These are phyloP conservation scores for Phoenicopterus ruber DNA, from an alignment of 2,113 vertebrate genomes.

Conservation along the genomic window DNA sequence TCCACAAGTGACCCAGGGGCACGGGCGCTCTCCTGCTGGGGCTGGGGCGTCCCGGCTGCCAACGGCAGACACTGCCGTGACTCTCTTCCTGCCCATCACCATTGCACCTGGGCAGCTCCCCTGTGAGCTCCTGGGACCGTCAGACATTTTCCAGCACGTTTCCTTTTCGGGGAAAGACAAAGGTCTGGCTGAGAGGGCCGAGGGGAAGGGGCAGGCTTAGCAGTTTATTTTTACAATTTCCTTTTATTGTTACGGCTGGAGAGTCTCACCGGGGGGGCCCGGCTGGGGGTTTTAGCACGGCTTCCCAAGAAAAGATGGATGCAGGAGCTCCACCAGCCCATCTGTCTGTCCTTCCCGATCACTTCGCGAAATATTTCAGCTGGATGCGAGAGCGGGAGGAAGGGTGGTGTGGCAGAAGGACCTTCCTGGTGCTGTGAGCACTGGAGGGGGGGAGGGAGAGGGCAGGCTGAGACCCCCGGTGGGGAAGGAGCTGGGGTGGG, in stretches of 20 bases:
- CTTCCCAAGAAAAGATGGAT: neutral
- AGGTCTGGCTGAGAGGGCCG: neutral
- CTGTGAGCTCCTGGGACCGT: neutral
- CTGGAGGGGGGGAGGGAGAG: neutral
- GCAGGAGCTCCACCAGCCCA: neutral
- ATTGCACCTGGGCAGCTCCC: neutral
- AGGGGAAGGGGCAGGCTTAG: neutral
- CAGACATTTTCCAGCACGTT: neutral
- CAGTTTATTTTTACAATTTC: conserved; percentile 38
- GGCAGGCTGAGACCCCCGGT: neutral
- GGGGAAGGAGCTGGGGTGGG: neutral
- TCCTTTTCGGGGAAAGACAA: neutral
- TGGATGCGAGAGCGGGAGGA: neutral
- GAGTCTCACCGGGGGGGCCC: neutral
- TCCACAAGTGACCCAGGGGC: neutral
- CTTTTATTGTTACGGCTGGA: conserved; percentile 19
- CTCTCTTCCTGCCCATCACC: neutral
- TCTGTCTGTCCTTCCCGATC: neutral
- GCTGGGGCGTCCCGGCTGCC: neutral
- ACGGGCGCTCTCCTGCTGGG: neutral
- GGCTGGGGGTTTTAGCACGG: neutral
- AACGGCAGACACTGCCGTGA: neutral
- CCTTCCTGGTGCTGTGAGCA: rapidly evolving
- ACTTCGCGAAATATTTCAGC: neutral
- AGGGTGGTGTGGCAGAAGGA: rapidly evolving